Base-by-base conservation (phyloP, 2,113 vertebrate species). In the Gambusia holbrooki region DNA sequence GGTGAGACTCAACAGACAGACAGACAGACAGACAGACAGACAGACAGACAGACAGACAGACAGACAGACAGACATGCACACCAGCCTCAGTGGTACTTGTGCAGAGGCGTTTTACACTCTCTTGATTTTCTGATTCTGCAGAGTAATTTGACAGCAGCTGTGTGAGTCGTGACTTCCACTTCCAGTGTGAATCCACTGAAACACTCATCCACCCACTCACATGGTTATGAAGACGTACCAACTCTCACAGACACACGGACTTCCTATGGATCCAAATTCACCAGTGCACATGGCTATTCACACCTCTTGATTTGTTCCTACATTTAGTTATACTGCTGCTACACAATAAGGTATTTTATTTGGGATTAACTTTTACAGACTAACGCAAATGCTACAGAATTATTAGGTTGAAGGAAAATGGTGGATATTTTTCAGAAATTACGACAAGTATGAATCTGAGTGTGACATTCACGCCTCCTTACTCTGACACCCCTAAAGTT, bases 61-160 rank as follows among this genome's bases (percentile, higher is more conserved):
- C 30, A 72, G 6, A 48, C 64, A 69, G 35, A 73, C 61, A 72
- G 25, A 54, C 30, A 69, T 32, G 33, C 67, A 71, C 32, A 74
- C 27, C 63, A 67, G 19, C 11, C 75, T 68, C 35, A 37, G 35
- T 2, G 10, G 10, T 11, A 2, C 2, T 0, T 10, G 10, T 11
- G 35, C 73, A 82, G 82, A 88, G 72, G 60, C 45, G 61, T 86
- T 78, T 76, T 77, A 83, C 73, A 80, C 83, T 88, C 79, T 79
- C 81, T 79, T 77, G 82, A 74, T 85, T 88, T 82, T 84, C 62
- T 74, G 80, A 79, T 76, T 83, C 73, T 62, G 61, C 79, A 40
- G 68, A 65, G 65, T 88, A 81, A 90, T 90, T 88, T 90, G 77
- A 90, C 80, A 90, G 89, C 78, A 85, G 82, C 78, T 86, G 86